Evolutionary conservation across 2,113 vertebrate genomes (phyloP), one percentile per base, ranked within the genome.

Genomic region (Neotoma lepida): DNA sequence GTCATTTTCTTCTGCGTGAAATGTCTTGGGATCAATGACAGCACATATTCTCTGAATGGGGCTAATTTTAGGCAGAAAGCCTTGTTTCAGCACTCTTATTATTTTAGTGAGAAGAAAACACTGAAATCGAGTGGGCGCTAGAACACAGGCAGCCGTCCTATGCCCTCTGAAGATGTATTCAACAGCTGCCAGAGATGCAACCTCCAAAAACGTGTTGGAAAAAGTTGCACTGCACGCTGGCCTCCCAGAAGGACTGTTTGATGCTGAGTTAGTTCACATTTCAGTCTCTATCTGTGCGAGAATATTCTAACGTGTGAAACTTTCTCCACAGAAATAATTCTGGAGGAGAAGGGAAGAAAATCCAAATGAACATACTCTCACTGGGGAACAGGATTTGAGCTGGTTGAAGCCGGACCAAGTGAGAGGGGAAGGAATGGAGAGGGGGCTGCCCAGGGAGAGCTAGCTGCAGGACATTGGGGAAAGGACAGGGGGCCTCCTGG

Each of bases 1-100:
- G 3, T 51, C 84, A 26, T 90, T 61, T 93, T 63, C 86, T 94
- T 93, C 58, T 73, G 10, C 44, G 30, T 94, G 61, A 86, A 91
- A 82, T 92, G 70, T 76, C 86, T 89, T 95, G 91, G 77, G 94
- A 63, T 96, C 94, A 87, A n/a, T 93, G 73, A 81, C 61, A 92
- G 66, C 39, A 91, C 63, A 81, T 86, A 64, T 30, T 95, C n/a
- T 92, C 89, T 95, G 89, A 92, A 22, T 6, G 91, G 51, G 54
- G 39, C 84, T 95, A 95, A 93, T 96, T 96, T 97, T 91, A 90
- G 91, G 80, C 41, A 28, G 84, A 63, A 95, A 94, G 58, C 41
- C 51, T 22, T 94, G 70, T 89, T 94, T 96, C 85, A 94, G 70
- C 73, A 58, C 86, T 89, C 46, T 88, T 89, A 87, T 89, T 84